These are phyloP conservation scores for Dicerorhinus sumatrensis DNA, from an alignment of 2,113 vertebrate genomes.

Conservation along the genomic window DNA sequence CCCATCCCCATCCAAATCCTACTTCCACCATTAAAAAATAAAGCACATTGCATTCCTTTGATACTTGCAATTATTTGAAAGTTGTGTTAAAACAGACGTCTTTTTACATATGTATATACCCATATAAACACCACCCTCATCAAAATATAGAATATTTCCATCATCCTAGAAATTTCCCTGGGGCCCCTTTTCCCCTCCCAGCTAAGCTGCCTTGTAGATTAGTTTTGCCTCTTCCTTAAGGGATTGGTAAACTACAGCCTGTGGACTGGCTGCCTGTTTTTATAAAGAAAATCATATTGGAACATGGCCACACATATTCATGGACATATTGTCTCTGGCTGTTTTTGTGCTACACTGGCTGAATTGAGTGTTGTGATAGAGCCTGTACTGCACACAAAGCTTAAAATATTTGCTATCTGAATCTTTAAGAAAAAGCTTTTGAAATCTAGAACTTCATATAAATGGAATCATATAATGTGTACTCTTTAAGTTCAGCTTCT, in stretches of 20 bases:
- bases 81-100: background rate
- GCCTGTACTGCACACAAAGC: background rate
- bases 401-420: background rate
- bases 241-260: background rate
- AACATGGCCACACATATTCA: background rate
- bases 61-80: background rate
- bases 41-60: background rate
- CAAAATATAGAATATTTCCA: background rate
- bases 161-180: background rate
- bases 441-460: background rate
- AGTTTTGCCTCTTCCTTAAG: background rate
- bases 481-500: background rate
- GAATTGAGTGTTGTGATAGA: background rate
- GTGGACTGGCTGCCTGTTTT: background rate
- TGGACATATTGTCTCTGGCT: background rate
- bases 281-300: background rate
- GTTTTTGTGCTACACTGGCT: background rate
- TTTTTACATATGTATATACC: background rate
- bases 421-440: background rate
- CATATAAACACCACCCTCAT: background rate
- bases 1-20: background rate
- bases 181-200: background rate
- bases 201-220: background rate
- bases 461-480: background rate
- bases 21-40: background rate